Percentiles rank a stretch among this genome's conserved stretches.
Evolutionary conservation across 2,113 vertebrate species (phyloP).

Genomic region (Anolis sagrei): DNA sequence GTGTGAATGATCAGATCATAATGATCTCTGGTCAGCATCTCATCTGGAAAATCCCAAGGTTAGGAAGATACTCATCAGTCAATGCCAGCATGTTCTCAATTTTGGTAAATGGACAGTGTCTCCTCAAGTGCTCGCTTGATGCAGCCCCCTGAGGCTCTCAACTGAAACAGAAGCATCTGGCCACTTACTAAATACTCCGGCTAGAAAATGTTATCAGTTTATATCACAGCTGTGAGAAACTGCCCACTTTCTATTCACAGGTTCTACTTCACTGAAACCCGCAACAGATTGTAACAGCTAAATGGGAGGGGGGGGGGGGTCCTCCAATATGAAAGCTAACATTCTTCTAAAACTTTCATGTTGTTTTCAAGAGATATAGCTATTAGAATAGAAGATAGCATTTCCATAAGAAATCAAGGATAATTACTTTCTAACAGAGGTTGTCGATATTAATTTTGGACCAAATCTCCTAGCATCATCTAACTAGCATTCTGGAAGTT

Average conservation of each 20-base stretch:
- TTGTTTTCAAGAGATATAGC: background rate
- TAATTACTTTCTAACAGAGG: background rate
- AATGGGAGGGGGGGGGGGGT: too few species aligned
- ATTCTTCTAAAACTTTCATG: background rate
- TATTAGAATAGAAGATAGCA: background rate
- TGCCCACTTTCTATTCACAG: conserved; percentile 21
- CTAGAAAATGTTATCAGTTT: conserved; percentile 22
- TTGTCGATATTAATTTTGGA: background rate
- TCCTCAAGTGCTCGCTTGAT: conserved; percentile 12
- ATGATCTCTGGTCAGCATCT: background rate
- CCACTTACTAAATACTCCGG: conserved; percentile 23
- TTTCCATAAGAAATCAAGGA: background rate
- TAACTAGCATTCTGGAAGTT: background rate
- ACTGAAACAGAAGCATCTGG: conserved; percentile 28
- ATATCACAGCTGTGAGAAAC: conserved; percentile 15
- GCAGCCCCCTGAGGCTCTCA: background rate
- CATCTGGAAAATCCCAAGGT: conserved; percentile 16
- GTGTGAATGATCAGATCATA: background rate
- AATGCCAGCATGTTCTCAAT: background rate
- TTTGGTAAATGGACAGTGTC: background rate
- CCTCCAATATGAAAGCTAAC: background rate
- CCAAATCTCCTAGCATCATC: background rate
- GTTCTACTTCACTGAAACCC: conserved; percentile 44
- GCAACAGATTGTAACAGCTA: conserved; percentile 26
- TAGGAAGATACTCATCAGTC: background rate